Percentiles rank a stretch among this genome's conserved stretches.
These are phyloP conservation scores for Cheilosia impressa DNA, from an alignment of 2,888 invertebrate species.

Conservation along the genomic window DNA sequence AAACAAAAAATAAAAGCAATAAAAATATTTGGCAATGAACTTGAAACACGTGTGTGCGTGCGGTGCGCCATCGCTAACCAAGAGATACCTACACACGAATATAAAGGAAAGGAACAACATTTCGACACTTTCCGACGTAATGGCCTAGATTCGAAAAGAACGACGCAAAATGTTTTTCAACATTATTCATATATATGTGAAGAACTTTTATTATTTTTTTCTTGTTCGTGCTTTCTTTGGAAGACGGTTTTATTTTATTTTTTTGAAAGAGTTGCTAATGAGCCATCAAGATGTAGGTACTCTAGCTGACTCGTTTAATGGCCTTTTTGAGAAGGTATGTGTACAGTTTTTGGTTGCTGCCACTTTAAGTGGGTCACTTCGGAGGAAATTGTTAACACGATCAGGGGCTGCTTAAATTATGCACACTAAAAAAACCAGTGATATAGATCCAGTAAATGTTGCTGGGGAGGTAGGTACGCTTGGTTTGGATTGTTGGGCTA, in stretches of 20 bases:
- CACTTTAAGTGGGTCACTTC: too few relatives aligned
- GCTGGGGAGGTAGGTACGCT: too few relatives aligned
- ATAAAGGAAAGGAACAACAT: conserved; percentile 37
- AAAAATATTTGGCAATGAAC: conserved; percentile 71
- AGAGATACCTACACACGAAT: conserved; percentile 36
- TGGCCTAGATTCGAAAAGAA: conserved; percentile 75
- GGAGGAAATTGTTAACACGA: too few relatives aligned
- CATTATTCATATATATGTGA: conserved; percentile 15
- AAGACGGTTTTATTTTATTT: neutral
- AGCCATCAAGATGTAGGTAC: neutral
- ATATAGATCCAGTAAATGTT: too few relatives aligned
- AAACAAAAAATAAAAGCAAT: conserved; percentile 33
- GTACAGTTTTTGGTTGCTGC: neutral
- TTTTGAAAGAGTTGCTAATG: neutral
- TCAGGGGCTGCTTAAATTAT: too few relatives aligned
- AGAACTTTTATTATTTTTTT: conserved; percentile 9
- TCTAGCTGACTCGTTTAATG: neutral
- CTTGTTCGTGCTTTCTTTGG: conserved; percentile 28
- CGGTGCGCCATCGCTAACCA: conserved; percentile 44
- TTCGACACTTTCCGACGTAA: conserved; percentile 75
- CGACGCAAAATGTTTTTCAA: conserved; percentile 64
- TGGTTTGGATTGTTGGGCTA: too few relatives aligned
- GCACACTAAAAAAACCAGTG: too few relatives aligned
- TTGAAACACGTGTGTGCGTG: conserved; percentile 67
- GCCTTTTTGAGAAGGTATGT: too few relatives aligned